phyloP scores from a whole-genome alignment of 30 jellyfish, hydroid and myxozoan species.

The Aurelia sp. region DNA sequence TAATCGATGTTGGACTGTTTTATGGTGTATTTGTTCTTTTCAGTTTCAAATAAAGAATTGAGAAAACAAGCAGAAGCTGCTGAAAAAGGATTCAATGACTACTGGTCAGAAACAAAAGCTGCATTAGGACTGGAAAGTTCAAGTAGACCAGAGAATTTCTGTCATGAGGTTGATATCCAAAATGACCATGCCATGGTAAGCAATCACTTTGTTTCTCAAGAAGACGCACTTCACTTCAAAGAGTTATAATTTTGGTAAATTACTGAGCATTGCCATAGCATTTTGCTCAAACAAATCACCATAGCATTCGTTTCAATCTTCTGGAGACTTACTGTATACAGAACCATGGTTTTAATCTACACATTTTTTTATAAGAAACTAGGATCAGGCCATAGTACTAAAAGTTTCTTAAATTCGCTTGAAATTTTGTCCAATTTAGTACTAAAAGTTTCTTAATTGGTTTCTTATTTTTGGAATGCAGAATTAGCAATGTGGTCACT shows the following conservation, averaged over 20 bases:
- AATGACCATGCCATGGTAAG: constrained; percentile 11
- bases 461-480: no score
- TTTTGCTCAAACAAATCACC: background rate
- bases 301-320: background rate
- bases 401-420: no score
- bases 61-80: constrained; percentile 55
- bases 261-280: background rate
- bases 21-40: background rate
- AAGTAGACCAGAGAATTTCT: background rate
- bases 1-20: background rate
- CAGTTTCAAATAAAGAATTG: constrained; percentile 32
- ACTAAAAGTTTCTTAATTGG: no score
- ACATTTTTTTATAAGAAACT: no score
- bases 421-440: no score
- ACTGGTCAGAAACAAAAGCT: constrained; percentile 14
- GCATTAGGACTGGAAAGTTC: constrained; percentile 23
- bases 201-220: no score
- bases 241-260: no score
- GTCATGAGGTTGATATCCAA: constrained; percentile 33
- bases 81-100: constrained; percentile 28
- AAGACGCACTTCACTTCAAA: no score
- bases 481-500: no score
- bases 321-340: no score
- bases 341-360: no score
- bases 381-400: no score